Base-by-base conservation (phyloP, 2,888 invertebrate genomes). In the Hypselothyrea guttata region DNA sequence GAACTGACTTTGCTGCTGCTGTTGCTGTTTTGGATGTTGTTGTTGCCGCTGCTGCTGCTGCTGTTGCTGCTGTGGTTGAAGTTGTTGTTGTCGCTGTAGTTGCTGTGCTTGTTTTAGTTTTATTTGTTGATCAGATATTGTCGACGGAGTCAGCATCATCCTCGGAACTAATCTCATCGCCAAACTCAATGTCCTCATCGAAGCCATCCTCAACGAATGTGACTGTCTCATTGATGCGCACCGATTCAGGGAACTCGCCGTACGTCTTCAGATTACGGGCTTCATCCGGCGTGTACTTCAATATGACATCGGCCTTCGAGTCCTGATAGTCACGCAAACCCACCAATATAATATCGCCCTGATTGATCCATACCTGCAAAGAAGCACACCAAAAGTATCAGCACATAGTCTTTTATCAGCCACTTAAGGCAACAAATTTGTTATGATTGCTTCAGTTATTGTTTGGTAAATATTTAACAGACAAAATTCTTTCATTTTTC, bases 281-380 rank as follows among this genome's bases (percentile, higher is more conserved):
- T 91, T 99, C 99, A 90, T 99, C 99, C 22, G 99, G 96, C 70
- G 98, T 98, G 90, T 99, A 99, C 91, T 99, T 99, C 79, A 98
- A 92, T 87, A 99, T 99, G 71, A 99, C 99, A 91, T 99, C 99
- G 59, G 99, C 99, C 91, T 99, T 98, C 7, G 97, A 96, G 89
- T 97, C 97, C 91, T 97, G 99, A 91, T 98, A 99, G 91, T 98
- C 98, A 90, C 99, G 93, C 86, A 99, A 92, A 71, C 99, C 99
- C 87, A 99, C 96, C 84, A 99, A 92, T 90, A 99, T 98, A 66
- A 99, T 99, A 88, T 99, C 99, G 58, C 98, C 98, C 91, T 97
- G 97, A 91, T 98, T 99, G 87, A 99, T 98, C 99, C 97, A 99
- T 9, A 97, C 95, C 94, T 94, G 79, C 7, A 87, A 54, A 1